phyloP scores from a whole-genome alignment of 1,140 invertebrate genomes.

The Condylostylus longicornis region DNA sequence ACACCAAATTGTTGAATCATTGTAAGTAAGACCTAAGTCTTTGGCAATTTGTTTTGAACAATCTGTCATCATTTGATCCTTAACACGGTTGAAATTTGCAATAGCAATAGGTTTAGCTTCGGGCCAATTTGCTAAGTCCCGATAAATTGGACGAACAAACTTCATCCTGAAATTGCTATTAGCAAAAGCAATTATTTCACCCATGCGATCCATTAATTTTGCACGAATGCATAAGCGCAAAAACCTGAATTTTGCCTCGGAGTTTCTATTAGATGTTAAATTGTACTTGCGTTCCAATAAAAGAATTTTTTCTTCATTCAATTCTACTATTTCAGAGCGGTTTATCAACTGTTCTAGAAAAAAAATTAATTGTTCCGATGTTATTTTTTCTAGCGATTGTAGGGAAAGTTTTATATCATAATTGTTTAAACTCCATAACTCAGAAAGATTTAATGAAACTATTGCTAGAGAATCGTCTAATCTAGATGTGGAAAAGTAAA shows the following conservation, averaged over 20 bases:
- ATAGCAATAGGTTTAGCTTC: conserved; percentile 45
- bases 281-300: conserved; percentile 47
- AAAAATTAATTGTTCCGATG: conserved; percentile 46
- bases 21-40: conserved; percentile 36
- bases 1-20: no score
- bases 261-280: conserved; percentile 47
- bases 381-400: conserved; percentile 38
- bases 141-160: conserved; percentile 65
- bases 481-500: conserved; percentile 4
- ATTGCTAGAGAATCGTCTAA: conserved; percentile 46
- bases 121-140: conserved; percentile 62
- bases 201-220: conserved; percentile 46
- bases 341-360: conserved; percentile 52
- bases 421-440: conserved; percentile 8
- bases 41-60: conserved; percentile 50
- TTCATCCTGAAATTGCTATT: conserved; percentile 73
- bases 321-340: conserved; percentile 9
- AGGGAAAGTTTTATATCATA: neutral
- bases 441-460: conserved; percentile 39
- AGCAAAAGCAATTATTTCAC: conserved; percentile 52
- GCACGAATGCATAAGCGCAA: conserved; percentile 54
- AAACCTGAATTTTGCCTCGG: conserved; percentile 69
- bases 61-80: conserved; percentile 62
- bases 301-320: conserved; percentile 2
- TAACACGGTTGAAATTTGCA: conserved; percentile 49